Evolutionary conservation across 1,140 invertebrate species (phyloP).

Genomic region (Arion vulgaris): DNA sequence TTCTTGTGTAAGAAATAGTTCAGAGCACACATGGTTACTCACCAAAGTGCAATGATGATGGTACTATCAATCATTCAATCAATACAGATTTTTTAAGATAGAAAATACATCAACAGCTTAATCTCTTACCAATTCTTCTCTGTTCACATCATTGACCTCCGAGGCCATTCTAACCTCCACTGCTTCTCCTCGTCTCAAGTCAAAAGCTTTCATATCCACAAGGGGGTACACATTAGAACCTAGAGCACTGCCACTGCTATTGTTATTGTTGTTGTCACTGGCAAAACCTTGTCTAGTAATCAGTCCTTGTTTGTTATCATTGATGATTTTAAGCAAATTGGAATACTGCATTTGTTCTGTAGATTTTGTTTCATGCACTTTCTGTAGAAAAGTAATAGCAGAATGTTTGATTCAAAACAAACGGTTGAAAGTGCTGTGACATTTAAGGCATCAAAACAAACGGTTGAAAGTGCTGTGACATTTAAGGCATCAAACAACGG

Average conservation of each 20-base stretch:
- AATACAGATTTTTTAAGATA: too few relatives aligned
- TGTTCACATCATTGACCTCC: background rate
- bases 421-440: too few relatives aligned
- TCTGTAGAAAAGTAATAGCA: background rate
- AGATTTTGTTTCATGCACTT: background rate
- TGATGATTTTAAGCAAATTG: slow-evolving; percentile 21
- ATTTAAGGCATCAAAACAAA: too few relatives aligned
- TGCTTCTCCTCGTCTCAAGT: slow-evolving; percentile 24
- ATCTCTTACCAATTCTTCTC: slow-evolving; percentile 12
- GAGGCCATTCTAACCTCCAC: slow-evolving; percentile 32
- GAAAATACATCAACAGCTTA: background rate
- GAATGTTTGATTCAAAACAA: too few relatives aligned
- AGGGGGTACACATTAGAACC: background rate
- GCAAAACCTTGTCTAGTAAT: background rate
- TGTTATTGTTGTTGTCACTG: slow-evolving; percentile 29
- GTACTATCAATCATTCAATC: too few relatives aligned
- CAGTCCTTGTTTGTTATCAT: background rate
- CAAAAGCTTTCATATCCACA: slow-evolving; percentile 34
- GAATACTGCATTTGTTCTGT: slow-evolving; percentile 19
- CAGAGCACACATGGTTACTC: too few relatives aligned
- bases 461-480: too few relatives aligned
- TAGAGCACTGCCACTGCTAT: background rate
- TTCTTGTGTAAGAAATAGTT: too few relatives aligned
- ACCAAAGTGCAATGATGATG: too few relatives aligned
- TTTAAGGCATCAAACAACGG: too few relatives aligned